Conservation (phyloP, 1,140 invertebrate genomes). For the Colletes latitarsis region DNA sequence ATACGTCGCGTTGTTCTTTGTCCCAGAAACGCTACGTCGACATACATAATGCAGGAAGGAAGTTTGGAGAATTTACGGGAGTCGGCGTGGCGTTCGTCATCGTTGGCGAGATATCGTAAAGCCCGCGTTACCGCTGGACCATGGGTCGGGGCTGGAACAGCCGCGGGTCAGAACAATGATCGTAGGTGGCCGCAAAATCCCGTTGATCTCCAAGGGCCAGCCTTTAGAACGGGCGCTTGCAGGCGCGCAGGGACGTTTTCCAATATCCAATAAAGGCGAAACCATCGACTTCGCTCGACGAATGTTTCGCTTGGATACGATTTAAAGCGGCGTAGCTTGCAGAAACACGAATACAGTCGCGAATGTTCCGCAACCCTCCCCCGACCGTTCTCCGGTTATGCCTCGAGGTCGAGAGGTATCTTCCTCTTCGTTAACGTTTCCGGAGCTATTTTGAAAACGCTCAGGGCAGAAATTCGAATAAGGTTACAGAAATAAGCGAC, state of each 20-base stretch:
- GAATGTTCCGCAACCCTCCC: too few relatives aligned
- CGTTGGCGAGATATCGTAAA: constrained; percentile 15
- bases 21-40: neutral
- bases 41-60: constrained; percentile 35
- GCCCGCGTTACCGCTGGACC: constrained; percentile 4
- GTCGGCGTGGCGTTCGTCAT: constrained; percentile 9
- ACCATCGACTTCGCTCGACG: constrained; percentile 17
- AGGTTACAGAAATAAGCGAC: too few relatives aligned
- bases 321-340: constrained; percentile 27
- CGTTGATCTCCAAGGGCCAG: constrained; percentile 27
- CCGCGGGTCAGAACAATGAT: constrained; percentile 39
- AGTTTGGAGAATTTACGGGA: constrained; percentile 28
- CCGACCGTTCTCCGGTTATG: neutral
- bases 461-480: too few relatives aligned
- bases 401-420: too few relatives aligned
- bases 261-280: constrained; percentile 48
- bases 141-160: constrained; percentile 18
- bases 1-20: neutral
- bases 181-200: constrained; percentile 36
- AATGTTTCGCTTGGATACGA: constrained; percentile 39
- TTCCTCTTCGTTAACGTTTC: too few relatives aligned
- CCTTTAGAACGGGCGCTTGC: neutral
- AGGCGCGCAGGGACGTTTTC: constrained; percentile 19
- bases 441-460: too few relatives aligned
- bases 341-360: neutral